Base-by-base conservation (phyloP, 2,888 invertebrate genomes). In the Alloscopus bannaensis region DNA sequence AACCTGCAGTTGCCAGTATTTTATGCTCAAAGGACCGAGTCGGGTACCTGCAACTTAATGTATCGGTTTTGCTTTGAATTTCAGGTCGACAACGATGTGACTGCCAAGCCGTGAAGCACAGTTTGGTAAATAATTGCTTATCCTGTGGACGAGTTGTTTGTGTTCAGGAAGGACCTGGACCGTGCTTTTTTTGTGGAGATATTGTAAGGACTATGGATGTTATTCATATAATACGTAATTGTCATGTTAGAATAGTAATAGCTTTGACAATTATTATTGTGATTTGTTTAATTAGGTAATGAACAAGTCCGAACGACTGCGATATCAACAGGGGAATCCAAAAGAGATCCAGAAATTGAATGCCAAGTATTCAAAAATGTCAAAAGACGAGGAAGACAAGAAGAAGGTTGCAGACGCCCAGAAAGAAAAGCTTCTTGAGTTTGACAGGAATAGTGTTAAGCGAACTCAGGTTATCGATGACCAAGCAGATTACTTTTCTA, bases 121-220 rank as follows among this genome's bases (percentile, higher is more conserved):
- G 91, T 70, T 90, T 99, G 59, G 91, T 99, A 75, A 96, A 95
- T 88, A 99, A 99, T 89, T 99, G 99, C 87, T 88, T 94, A 13
- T 92, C 92, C 80, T 99, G 99, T 89, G 99, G 99, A 0, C 91
- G 98, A 73, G 94, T 99, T 81, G 94, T 99, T 3, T 99, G 99
- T 88, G 92, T 92, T 71, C 97, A 90, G 86, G 99, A 99, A 90
- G 98, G 99, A 0, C 94, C 97, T 8, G 99, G 99, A 0, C 97
- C 98, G 0, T 99, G 99, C 87, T 91, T 98, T 55, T 97, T 93
- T 87, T 99, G 99, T 89, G 94, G 93, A 0, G 92, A 92, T 86
- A 89, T 96, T 88, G 98, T 99, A 88, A 88, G 87, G 81, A 40
- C 4, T 13, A n/a, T 6, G 47, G 47, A 13, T 36, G 36, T 36